Base-by-base conservation (phyloP, 2,888 invertebrate species). In the Oegoconia quadripuncta region DNA sequence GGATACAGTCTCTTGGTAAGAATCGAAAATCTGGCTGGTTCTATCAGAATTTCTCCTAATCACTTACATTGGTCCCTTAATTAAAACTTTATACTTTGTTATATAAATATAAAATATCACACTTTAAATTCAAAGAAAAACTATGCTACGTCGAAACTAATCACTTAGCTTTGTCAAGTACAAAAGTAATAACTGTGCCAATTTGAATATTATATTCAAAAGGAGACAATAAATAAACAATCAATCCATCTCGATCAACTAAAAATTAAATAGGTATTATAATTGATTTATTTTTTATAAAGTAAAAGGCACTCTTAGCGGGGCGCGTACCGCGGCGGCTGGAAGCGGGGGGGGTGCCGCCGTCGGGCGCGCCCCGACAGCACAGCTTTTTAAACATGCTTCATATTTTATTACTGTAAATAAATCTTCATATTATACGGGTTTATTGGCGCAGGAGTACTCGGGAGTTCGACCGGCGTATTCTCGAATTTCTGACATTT, bases 71-170 rank as follows among this genome's bases (percentile, higher is more conserved):
- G 86, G 87, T 87, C 86, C 87, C 87, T 86, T 86, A 83, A 75
- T 83, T 82, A 79, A 82, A 84, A 80, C 80, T 77, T 82, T 80
- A 72, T 82, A 83, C 82, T 82, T 83, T 84, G 75, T 83, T 83
- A 83, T 80, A 84, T 84, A 83, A 84, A 84, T 84, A 83, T 80
- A 84, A 86, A 86, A 87, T 87, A 87, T 87, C 87, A 87, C 87
- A 86, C 87, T 83, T 86, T 84, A 83, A 83, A 84, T 84, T 86
- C 83, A 83, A 86, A 81, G 67, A 67, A 78, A 81, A 79, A 75
- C 78, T 82, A 81, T 74, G 55, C 83, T 84, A 86, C 64, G 64
- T 80, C 76, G 75, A 82, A 81, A 79, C 79, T 80, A 81, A 81
- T 75, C 72, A 75, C 71, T 80, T 81, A 81, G 79, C 59, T 84